A percentile compares a stretch with the other conserved stretches of the same genome.
Evolutionary conservation across 2,797 vertebrate genomes (phyloP).

Genomic region (Babyrousa celebensis): DNA sequence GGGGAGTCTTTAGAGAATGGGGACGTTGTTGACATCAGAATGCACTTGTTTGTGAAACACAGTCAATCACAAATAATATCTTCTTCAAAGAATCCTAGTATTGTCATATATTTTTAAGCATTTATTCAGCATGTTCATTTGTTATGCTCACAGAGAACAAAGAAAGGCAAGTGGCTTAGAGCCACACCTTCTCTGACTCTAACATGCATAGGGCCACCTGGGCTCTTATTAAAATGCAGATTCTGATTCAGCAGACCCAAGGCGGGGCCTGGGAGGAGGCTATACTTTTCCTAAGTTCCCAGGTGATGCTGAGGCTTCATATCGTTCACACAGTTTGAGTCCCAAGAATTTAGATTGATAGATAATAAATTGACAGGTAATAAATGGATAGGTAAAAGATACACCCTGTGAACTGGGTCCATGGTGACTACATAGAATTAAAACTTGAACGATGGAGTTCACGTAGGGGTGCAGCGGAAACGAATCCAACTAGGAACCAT

Average conservation of each 20-base stretch:
- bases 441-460: background rate
- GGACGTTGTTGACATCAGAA: slow-evolving; percentile 76
- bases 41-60: slow-evolving; percentile 78
- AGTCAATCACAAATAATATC: slow-evolving; percentile 78
- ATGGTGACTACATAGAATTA: background rate
- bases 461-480: too few relatives aligned
- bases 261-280: background rate
- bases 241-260: background rate
- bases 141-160: background rate
- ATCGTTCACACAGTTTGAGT: background rate
- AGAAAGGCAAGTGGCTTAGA: slow-evolving; percentile 40
- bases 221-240: slow-evolving; percentile 67
- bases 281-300: background rate
- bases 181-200: background rate
- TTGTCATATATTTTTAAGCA: slow-evolving; percentile 59
- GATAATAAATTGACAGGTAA: background rate
- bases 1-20: slow-evolving; percentile 75
- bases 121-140: slow-evolving; percentile 10
- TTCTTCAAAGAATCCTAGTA: slow-evolving; percentile 62
- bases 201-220: background rate
- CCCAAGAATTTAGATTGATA: background rate
- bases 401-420: background rate
- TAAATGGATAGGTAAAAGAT: background rate
- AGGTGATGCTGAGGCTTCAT: background rate
- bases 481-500: too few relatives aligned